A percentile compares a stretch with the other conserved stretches of the same genome.
phyloP scores from a whole-genome alignment of 2,888 invertebrate genomes.

The Margaritifera margaritifera region DNA sequence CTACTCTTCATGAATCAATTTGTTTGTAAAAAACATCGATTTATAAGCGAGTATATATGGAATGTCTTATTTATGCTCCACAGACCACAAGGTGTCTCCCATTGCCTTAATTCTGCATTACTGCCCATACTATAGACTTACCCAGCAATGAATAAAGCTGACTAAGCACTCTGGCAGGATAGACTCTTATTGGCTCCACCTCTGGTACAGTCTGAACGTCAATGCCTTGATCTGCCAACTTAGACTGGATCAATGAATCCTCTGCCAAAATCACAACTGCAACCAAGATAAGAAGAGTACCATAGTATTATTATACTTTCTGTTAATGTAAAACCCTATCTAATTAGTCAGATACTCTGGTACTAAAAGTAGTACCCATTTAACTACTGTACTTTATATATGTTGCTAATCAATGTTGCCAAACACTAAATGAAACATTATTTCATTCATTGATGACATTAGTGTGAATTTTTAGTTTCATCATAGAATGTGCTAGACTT shows the following conservation, averaged over 20 bases:
- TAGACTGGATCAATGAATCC: slow-evolving; percentile 90
- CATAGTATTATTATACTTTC: neutral
- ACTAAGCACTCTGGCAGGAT: slow-evolving; percentile 95
- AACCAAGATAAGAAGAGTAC: slow-evolving; percentile 22
- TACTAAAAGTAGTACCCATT: neutral
- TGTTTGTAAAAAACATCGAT: too few relatives aligned
- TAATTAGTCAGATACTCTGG: neutral
- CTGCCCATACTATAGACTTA: slow-evolving; percentile 27
- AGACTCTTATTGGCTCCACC: slow-evolving; percentile 95
- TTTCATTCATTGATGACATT: too few relatives aligned
- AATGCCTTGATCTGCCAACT: slow-evolving; percentile 91
- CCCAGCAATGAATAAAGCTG: slow-evolving; percentile 96
- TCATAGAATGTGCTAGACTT: too few relatives aligned
- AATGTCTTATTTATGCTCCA: too few relatives aligned
- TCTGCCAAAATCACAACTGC: slow-evolving; percentile 95
- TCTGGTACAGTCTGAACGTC: slow-evolving; percentile 92
- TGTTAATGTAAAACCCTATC: neutral
- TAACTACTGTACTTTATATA: too few relatives aligned
- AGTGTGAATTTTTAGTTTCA: too few relatives aligned
- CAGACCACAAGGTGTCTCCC: too few relatives aligned
- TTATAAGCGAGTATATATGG: too few relatives aligned
- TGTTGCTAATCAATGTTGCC: too few relatives aligned
- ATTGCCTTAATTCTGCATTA: too few relatives aligned
- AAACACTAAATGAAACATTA: too few relatives aligned
- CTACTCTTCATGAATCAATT: too few relatives aligned